phyloP scores from a whole-genome alignment of 2,113 vertebrate species.

The Apaloderma vittatum region DNA sequence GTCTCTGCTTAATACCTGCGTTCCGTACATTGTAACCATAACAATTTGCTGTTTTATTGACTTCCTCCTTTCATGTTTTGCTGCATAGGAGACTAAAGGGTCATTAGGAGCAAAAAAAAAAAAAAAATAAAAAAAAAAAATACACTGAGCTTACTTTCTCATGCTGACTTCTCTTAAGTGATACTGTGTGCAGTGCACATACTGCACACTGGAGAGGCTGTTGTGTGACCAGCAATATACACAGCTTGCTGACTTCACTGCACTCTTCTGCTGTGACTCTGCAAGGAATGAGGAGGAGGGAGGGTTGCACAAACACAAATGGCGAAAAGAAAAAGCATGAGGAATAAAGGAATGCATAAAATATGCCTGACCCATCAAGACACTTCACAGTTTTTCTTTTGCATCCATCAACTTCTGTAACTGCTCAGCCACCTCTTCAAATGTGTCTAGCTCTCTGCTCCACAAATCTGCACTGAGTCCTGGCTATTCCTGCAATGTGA shows the following conservation, averaged over 20 bases:
- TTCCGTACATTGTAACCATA: background rate
- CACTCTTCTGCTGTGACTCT: rapidly evolving
- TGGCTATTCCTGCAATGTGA: background rate
- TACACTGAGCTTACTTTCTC: no score
- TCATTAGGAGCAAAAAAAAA: background rate
- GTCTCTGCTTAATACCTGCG: background rate
- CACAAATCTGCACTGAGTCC: background rate
- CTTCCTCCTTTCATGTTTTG: background rate
- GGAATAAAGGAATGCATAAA: background rate
- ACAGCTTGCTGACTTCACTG: background rate
- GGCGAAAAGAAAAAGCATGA: background rate
- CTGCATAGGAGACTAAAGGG: background rate
- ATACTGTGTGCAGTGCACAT: no score
- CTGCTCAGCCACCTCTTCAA: background rate
- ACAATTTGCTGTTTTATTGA: background rate
- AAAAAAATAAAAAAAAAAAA: background rate
- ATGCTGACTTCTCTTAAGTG: no score
- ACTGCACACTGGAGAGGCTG: background rate
- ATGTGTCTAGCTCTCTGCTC: background rate
- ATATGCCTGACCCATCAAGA: background rate
- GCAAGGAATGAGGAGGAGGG: background rate
- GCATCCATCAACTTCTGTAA: background rate
- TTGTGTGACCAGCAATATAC: background rate
- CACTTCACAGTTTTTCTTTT: background rate
- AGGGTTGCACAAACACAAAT: background rate